These are phyloP conservation scores for Tigriopus californicus DNA, from an alignment of 2,888 invertebrate genomes.

Conservation along the genomic window DNA sequence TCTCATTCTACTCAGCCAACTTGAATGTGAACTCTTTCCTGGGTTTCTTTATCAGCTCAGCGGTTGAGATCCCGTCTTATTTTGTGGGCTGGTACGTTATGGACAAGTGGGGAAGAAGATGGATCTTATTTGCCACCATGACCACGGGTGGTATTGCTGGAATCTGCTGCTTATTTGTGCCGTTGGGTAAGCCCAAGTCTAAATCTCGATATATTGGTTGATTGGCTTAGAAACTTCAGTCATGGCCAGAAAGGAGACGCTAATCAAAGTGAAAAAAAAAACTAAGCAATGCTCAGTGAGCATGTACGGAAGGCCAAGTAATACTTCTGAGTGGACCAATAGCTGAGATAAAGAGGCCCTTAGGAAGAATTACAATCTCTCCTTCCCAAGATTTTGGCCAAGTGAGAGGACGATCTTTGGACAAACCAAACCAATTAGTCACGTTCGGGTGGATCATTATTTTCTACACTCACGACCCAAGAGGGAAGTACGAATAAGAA, in stretches of 20 bases:
- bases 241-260: too few relatives aligned
- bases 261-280: too few relatives aligned
- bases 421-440: too few relatives aligned
- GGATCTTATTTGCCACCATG: conserved; percentile 72
- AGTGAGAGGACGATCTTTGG: too few relatives aligned
- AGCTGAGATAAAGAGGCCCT: too few relatives aligned
- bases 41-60: conserved; percentile 62
- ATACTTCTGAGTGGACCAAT: too few relatives aligned
- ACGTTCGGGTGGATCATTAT: too few relatives aligned
- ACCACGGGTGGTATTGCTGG: conserved; percentile 65
- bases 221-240: too few relatives aligned
- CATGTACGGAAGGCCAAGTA: too few relatives aligned
- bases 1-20: conserved; percentile 64
- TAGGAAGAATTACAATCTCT: too few relatives aligned
- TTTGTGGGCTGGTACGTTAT: conserved; percentile 69
- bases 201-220: conserved; percentile 26
- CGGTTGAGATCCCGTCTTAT: conserved; percentile 40
- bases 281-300: too few relatives aligned
- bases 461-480: background rate
- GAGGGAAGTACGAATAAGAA: background rate
- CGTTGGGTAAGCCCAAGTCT: conserved; percentile 52
- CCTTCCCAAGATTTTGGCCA: too few relatives aligned
- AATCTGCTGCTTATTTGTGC: conserved; percentile 61
- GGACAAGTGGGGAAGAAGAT: conserved; percentile 57
- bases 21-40: conserved; percentile 59